Evolutionary conservation across 2,888 invertebrate species (phyloP).

Genomic region (Coenonympha glycerion): DNA sequence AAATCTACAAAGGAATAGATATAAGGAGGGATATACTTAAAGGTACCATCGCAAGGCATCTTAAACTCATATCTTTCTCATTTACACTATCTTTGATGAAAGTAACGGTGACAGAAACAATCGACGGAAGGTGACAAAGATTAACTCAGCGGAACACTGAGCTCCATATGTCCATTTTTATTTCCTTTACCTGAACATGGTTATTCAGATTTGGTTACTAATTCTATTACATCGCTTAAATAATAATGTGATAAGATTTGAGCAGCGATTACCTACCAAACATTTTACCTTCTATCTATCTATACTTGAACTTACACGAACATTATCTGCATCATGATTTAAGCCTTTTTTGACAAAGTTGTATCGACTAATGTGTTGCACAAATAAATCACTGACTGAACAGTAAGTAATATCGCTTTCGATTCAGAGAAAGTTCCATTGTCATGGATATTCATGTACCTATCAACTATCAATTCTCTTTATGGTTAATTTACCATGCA

Average conservation of each 20-base stretch:
- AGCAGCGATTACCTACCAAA: neutral
- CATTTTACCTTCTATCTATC: too few species aligned
- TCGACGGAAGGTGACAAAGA: conserved; percentile 30
- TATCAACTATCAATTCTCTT: conserved; percentile 21
- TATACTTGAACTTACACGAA: too few species aligned
- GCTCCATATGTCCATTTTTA: conserved; percentile 25
- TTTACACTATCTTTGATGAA: neutral
- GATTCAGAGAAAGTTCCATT: conserved; percentile 23
- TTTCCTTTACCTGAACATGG: neutral
- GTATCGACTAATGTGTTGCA: too few species aligned
- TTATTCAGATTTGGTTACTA: neutral
- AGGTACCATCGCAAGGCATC: too few species aligned
- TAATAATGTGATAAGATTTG: neutral
- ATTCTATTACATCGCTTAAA: too few species aligned
- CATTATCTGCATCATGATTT: too few species aligned
- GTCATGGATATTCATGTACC: conserved; percentile 16
- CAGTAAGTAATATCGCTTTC: conserved; percentile 18
- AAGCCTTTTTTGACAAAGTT: too few species aligned
- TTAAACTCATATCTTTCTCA: too few species aligned
- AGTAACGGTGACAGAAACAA: conserved; percentile 29
- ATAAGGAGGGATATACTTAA: too few species aligned
- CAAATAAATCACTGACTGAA: conserved; percentile 1
- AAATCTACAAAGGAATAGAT: too few species aligned
- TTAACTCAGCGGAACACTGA: conserved; percentile 52
- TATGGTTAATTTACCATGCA: neutral